Percentiles rank a stretch among this genome's conserved stretches.
phyloP scores from a whole-genome alignment of 2,797 vertebrate genomes.

The Gymnocypris eckloni region DNA sequence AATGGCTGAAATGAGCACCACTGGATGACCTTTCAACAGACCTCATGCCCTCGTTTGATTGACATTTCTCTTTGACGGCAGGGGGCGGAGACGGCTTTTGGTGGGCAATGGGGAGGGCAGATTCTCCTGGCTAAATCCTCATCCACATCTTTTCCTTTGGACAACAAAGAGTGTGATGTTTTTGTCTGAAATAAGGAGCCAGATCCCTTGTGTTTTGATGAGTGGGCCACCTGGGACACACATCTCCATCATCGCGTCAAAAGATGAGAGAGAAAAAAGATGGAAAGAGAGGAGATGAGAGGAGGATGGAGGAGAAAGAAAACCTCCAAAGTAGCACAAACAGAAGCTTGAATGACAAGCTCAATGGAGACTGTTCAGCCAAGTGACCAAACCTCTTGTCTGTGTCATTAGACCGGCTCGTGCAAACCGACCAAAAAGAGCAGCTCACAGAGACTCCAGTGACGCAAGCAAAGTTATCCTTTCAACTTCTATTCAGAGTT shows the following conservation, averaged over 20 bases:
- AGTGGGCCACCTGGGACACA: slow-evolving; percentile 82
- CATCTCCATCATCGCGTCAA: slow-evolving; percentile 73
- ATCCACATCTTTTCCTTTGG: slow-evolving; percentile 69
- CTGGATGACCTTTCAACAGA: slow-evolving; percentile 77
- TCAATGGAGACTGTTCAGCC: slow-evolving; percentile 62
- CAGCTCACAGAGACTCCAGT: slow-evolving; percentile 22
- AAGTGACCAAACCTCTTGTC: slow-evolving; percentile 51
- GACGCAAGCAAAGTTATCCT: slow-evolving; percentile 15
- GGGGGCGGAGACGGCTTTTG: slow-evolving; percentile 72
- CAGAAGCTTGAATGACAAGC: slow-evolving; percentile 73
- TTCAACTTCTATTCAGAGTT: slow-evolving; percentile 11
- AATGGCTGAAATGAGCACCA: slow-evolving; percentile 68
- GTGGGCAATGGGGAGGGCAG: slow-evolving; percentile 68
- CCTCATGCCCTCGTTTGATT: slow-evolving; percentile 77
- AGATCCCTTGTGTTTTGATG: slow-evolving; percentile 81
- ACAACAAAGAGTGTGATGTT: slow-evolving; percentile 83
- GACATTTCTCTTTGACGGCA: slow-evolving; percentile 79
- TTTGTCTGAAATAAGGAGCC: slow-evolving; percentile 81
- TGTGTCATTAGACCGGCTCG: slow-evolving; percentile 35
- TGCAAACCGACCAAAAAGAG: slow-evolving; percentile 25
- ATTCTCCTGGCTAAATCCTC: slow-evolving; percentile 74
- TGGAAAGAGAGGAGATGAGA: slow-evolving; percentile 50
- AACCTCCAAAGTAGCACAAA: slow-evolving; percentile 69
- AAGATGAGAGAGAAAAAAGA: slow-evolving; percentile 54
- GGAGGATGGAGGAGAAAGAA: slow-evolving; percentile 51